Base-by-base conservation (phyloP, 2,797 vertebrate species). In the Chaetophractus vellerosus region DNA sequence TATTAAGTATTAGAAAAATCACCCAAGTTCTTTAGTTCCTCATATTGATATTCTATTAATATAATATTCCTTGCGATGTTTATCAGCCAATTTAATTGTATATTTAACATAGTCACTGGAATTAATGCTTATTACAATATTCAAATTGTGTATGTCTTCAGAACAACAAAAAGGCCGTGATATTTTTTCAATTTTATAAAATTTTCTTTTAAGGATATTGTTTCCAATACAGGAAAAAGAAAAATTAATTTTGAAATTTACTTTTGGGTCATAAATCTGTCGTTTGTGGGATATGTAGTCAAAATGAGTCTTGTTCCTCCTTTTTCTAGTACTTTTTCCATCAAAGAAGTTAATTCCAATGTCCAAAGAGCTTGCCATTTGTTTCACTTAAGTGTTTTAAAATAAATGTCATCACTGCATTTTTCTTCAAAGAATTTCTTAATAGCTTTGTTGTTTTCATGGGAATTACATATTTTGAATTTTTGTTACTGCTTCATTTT, bases 341-440 rank as follows among this genome's bases (percentile, higher is more conserved):
- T 57, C 72, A 45, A 63, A 78, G 45, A 88, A 76, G 9, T 71
- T 55, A 11, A 33, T 72, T 90, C 87, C 41, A 63, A 15, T 74
- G 21, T 87, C 61, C 52, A 16, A 55, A 76, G 64, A 68, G 16
- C 45, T 57, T 50, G 72, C 2, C 33, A n/a, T 74, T 57, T 75
- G 33, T 48, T 94, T 88, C 14, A 6, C 61, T 2, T 64, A 45
- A 82, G 55, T 68, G 72, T 50, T 85, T 76, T 38, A 33, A 75
- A 74, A 2, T 57, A 88, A 86, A 50, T 69, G 26, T 23, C 38
- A 38, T 38, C 38, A 38, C 38, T 61, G 71, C 50, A 61, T 87
- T 71, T 90, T 69, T 82, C 50, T 81, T 91, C 81, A 90, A 87
- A 76, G 33, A 74, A 69, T 68, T 59, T 87, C 63, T 84, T 57